Evolutionary conservation across 2,888 invertebrate genomes (phyloP), one percentile per base, ranked within the genome.

Genomic region (Apamea sordens): DNA sequence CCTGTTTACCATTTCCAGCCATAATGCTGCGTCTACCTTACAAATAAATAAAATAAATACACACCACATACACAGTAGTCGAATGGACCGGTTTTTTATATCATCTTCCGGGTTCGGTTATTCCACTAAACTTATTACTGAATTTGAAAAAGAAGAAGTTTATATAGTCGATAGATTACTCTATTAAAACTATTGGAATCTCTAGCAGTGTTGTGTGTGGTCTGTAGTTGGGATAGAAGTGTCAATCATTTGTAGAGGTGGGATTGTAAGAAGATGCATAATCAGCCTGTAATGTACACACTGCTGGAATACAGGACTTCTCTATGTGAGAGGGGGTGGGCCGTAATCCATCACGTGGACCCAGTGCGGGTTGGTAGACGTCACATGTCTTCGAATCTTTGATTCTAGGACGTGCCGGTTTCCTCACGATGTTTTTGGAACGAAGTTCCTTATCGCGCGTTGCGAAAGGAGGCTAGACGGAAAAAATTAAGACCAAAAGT

Each of bases 1-100:
- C 91, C 92, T 93, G 92, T 93, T 94, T 94, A 95, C 93, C 88
- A 93, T 93, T 94, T 90, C 90, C 88, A 92, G 83, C 91, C 92
- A 92, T 91, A 91, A 91, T 85, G 50, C 61, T 56, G 77, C 80
- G 77, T 86, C 84, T 86, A 86, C 74, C 85, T 89, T 76, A 88
- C 80, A 83, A 88, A 87, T 90, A 89, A 89, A 92, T 91, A 90
- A 84, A 90, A 87, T 90, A 89, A 90, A 91, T 89, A 90, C 87
- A 89, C 88, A 90, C 47, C 87, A 91, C 90, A 83, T 56, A 76
- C 69, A 67, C 80, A 87, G 87, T 82, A 86, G 77, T 80, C 75
- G 13, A 61, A 50, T 64, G 63, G n/a, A 76, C 73, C 24, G 67
- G 86, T 86, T 85, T 80, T n/a, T 65, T 65, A 41, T 61, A 85